Evolutionary conservation across 2,888 invertebrate genomes (phyloP), one percentile per base, ranked within the genome.

Genomic region (Teleiodes luculella): DNA sequence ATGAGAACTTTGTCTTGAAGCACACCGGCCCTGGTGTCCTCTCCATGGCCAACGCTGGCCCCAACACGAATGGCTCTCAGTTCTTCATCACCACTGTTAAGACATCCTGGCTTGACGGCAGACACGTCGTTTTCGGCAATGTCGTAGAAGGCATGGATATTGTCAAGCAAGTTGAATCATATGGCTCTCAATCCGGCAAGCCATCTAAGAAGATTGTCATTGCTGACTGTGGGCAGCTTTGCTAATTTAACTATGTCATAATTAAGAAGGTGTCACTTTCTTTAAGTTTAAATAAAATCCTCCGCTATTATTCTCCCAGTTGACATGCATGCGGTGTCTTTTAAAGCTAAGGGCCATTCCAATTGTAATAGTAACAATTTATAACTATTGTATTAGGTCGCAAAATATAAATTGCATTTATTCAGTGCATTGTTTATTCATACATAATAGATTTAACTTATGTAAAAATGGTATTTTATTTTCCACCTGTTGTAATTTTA

Each of bases 21-120:
- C 99, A 99, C 90, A 95, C 96, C 53, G 97, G 96, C 59, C 94
- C 97, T 57, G 98, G 98, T 76, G 92, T 95, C 53, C 91, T 98
- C 77, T 98, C 98, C 16, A 98, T 98, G 98, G 98, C 98, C 46
- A 98, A 98, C 73, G 97, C 98, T 74, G 98, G 97, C 13, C 94
- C 95, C 48, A 94, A 96, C 86, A 97, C 97, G 67, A 97, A 97
- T 71, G 97, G 97, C 57, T 96, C 96, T 67, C 97, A 98, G 83
- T 98, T 98, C 91, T 98, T 98, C 87, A 92, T 98, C 72, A 96
- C 96, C 70, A 96, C 96, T 36, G 96, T 94, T 56, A 96, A 96
- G 86, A 97, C 97, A 14, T 89, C 93, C 39, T 98, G 97, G 97
- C 89, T 97, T 75, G 96, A 97, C 71, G 94, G 94, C 76, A 94